Evolutionary conservation across 2,113 vertebrate species (phyloP).

Genomic region (Brachionichthys hirsutus): DNA sequence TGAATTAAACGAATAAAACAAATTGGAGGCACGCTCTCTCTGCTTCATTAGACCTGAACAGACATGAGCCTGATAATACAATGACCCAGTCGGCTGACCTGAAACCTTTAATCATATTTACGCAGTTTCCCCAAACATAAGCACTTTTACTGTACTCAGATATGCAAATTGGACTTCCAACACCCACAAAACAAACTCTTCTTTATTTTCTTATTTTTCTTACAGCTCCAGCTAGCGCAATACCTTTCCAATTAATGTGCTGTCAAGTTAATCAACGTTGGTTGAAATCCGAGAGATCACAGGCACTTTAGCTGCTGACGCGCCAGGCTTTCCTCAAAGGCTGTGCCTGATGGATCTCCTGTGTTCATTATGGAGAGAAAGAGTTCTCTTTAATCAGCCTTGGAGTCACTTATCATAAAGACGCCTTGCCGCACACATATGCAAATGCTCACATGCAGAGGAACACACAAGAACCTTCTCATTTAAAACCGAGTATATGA

Average conservation of each 20-base stretch:
- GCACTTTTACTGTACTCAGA: conserved; percentile 52
- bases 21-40: conserved; percentile 19
- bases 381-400: conserved; percentile 74
- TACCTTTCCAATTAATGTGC: conserved; percentile 75
- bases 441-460: conserved; percentile 13
- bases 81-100: conserved; percentile 54
- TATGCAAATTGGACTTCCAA: conserved; percentile 58
- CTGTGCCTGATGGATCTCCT: conserved; percentile 71
- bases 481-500: conserved; percentile 5
- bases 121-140: conserved; percentile 56
- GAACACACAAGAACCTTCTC: conserved; percentile 6
- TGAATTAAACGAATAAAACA: too few relatives aligned
- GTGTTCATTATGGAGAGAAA: conserved; percentile 73
- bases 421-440: conserved; percentile 35
- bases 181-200: conserved; percentile 52
- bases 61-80: conserved; percentile 54
- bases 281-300: conserved; percentile 73
- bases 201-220: conserved; percentile 35
- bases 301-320: conserved; percentile 71
- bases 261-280: conserved; percentile 76
- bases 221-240: conserved; percentile 55
- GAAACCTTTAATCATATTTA: conserved; percentile 58
- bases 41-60: conserved; percentile 44
- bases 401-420: conserved; percentile 74
- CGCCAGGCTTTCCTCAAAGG: conserved; percentile 70